Percentiles rank a stretch among this genome's conserved stretches.
Evolutionary conservation across 2,113 vertebrate species (phyloP).

Genomic region (Oxygymnocypris stewartii): DNA sequence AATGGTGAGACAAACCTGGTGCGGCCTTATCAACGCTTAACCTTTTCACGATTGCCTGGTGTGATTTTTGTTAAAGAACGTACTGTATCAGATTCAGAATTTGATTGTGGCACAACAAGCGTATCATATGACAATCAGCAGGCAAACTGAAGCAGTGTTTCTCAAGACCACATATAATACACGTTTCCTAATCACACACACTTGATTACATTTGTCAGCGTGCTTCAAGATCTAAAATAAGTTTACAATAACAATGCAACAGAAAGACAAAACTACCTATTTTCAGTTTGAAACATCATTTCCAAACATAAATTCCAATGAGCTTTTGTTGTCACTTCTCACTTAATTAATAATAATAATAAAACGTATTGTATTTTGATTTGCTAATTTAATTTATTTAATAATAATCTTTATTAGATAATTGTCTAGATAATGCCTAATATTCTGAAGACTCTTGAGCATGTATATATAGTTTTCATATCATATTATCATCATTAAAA

Average conservation of each 20-base stretch:
- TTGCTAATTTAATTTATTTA: background rate
- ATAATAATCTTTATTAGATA: background rate
- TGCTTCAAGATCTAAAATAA: background rate
- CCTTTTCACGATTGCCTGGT: background rate
- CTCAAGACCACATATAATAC: background rate
- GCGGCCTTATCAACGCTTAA: background rate
- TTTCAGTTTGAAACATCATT: no score
- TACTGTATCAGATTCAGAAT: background rate
- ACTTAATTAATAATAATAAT: background rate
- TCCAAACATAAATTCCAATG: background rate
- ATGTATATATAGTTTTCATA: no score
- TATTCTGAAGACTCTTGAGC: no score
- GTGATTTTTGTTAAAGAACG: background rate
- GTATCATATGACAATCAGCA: background rate
- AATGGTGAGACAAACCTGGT: background rate
- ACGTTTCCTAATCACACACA: background rate
- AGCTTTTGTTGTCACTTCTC: background rate
- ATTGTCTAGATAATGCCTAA: no score
- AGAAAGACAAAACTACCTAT: background rate
- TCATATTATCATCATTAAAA: no score
- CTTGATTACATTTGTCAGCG: background rate
- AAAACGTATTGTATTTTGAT: no score
- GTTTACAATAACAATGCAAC: background rate
- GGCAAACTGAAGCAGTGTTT: background rate
- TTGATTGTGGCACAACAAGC: background rate